Evolutionary conservation across 2,113 vertebrate species (phyloP), one percentile per base, ranked within the genome.

Genomic region (Poeciliopsis occidentalis): DNA sequence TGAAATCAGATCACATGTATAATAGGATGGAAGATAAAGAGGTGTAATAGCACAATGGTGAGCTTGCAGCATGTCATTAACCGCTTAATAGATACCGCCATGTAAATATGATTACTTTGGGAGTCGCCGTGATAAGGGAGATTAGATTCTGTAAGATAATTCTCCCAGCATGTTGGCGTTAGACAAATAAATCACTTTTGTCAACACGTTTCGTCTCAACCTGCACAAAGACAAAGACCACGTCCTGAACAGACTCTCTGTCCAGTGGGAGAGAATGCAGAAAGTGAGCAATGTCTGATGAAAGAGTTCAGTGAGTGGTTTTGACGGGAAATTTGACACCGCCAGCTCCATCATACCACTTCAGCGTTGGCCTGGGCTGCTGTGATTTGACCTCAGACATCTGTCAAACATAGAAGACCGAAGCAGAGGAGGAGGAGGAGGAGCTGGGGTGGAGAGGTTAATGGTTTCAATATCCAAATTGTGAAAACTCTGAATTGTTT

Each of bases 321-420:
- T 37, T 73, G 76, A 86, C 82, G 54, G 76, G 87, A 85, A 80
- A 89, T 75, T 71, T 29, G 79, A 82, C 81, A 82, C 84, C 65
- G 7, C 72, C 75, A 67, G 62, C 73, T 82, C 71, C 44, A 37
- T 83, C 86, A 69, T 74, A 70, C 74, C 29, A 76, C 76, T 27
- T 30, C 68, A 17, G 76, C 64, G 74, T 75, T 8, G 31, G 60
- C 71, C 82, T 64, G 13, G 34, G 66, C 76, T 26, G 75, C 61
- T 69, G 64, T 65, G 79, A 73, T 81, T 76, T 78, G 73, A 57
- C 71, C 34, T 67, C 68, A 78, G 76, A 80, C 79, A 71, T 79
- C 84, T 82, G 84, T 82, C 78, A 69, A 32, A 76, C 27, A 26
- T 68, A 47, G 63, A 69, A 31, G 62, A 73, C 51, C 30, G 8